A percentile compares a stretch with the other conserved stretches of the same genome.
phyloP scores from a whole-genome alignment of 1,140 invertebrate species.

The Nautilus pompilius region DNA sequence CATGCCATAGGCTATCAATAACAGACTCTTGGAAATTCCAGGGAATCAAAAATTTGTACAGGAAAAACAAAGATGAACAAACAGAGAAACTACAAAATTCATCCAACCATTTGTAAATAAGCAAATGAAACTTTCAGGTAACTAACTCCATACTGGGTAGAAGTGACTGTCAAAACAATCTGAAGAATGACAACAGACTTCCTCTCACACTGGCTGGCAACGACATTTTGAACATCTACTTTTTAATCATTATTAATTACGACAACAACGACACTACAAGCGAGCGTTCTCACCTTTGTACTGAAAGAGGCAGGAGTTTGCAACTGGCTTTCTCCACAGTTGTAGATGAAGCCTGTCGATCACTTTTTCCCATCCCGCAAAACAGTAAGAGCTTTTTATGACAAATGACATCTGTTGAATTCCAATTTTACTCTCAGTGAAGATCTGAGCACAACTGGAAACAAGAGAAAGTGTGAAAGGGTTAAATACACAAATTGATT shows the following conservation, averaged over 20 bases:
- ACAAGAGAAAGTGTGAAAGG: too few relatives aligned
- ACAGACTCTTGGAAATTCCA: too few relatives aligned
- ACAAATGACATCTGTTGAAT: too few relatives aligned
- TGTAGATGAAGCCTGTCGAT: constrained; percentile 43
- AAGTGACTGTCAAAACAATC: background rate
- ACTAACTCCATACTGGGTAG: background rate
- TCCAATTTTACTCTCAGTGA: too few relatives aligned
- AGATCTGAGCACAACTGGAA: too few relatives aligned
- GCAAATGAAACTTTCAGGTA: background rate
- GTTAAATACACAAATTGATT: too few relatives aligned
- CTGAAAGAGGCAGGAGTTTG: constrained; percentile 43
- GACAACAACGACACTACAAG: background rate
- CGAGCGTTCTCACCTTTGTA: constrained; percentile 49
- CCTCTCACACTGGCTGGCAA: too few relatives aligned
- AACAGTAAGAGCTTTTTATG: too few relatives aligned
- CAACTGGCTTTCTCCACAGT: constrained; percentile 50
- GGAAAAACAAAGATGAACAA: too few relatives aligned
- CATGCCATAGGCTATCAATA: too few relatives aligned
- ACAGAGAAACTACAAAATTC: too few relatives aligned
- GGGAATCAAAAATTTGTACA: too few relatives aligned
- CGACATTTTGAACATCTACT: background rate
- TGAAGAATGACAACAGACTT: background rate
- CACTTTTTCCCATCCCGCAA: constrained; percentile 47
- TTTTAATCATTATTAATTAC: background rate
- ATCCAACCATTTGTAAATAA: background rate